Evolutionary conservation across 2,888 invertebrate species (phyloP).

Genomic region (Trichopria drosophilae): DNA sequence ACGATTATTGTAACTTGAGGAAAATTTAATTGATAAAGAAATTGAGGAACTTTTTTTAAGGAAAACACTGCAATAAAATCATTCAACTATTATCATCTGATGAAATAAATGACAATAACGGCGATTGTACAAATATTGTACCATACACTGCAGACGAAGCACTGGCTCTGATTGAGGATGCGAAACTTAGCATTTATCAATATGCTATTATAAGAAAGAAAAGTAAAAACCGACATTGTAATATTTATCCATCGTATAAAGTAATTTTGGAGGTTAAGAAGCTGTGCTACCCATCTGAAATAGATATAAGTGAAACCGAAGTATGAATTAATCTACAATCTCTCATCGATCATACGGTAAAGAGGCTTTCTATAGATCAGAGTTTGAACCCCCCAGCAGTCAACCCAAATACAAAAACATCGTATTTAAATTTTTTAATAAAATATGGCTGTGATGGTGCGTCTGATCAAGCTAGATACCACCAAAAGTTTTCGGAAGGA

Average conservation of each 20-base stretch:
- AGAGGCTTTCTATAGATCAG: no score
- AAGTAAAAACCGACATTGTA: not conserved
- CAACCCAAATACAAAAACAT: no score
- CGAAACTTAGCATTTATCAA: not conserved
- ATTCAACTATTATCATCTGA: no score
- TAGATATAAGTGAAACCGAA: no score
- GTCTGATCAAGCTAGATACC: no score
- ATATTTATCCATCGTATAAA: not conserved
- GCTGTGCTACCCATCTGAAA: slow-evolving; percentile 2
- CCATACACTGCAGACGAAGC: not conserved
- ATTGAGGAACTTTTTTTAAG: not conserved
- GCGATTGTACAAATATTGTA: not conserved
- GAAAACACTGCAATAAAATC: not conserved
- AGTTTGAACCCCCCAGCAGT: no score
- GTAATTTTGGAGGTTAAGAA: not conserved
- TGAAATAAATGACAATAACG: not conserved
- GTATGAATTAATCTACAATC: no score
- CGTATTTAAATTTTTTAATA: no score
- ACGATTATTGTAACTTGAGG: not conserved
- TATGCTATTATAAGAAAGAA: not conserved
- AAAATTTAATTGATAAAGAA: not conserved
- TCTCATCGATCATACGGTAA: no score
- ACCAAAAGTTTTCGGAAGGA: no score
- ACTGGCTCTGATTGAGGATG: no score
- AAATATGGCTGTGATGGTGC: no score